Percentiles rank a stretch among this genome's conserved stretches.
Evolutionary conservation across 2,888 invertebrate genomes (phyloP).

Genomic region (Platycheirus rosarum): DNA sequence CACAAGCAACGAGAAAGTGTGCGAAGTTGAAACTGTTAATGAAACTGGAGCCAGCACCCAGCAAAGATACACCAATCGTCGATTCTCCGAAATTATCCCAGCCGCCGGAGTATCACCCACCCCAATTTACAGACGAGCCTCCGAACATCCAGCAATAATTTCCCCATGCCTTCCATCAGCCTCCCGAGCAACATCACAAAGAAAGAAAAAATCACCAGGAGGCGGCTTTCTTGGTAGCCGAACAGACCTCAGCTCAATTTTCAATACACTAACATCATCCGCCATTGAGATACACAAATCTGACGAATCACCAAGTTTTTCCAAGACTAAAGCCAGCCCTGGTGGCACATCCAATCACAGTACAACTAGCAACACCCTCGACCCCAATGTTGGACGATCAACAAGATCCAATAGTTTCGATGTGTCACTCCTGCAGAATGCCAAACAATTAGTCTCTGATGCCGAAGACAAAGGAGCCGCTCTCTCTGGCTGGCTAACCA

Average conservation of each 20-base stretch:
- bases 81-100: constrained; percentile 89
- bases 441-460: constrained; percentile 81
- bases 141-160: constrained; percentile 87
- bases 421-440: constrained; percentile 87
- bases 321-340: constrained; percentile 72
- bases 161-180: constrained; percentile 79
- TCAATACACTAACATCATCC: constrained; percentile 88
- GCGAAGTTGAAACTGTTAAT: constrained; percentile 91
- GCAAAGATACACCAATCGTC: constrained; percentile 86
- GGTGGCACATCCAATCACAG: constrained; percentile 62
- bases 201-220: constrained; percentile 78
- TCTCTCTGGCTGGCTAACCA: constrained; percentile 89
- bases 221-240: constrained; percentile 90
- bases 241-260: constrained; percentile 90
- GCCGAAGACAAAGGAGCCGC: constrained; percentile 83
- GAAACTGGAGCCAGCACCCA: constrained; percentile 84
- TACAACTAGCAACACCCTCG: constrained; percentile 77
- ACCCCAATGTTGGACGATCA: constrained; percentile 83
- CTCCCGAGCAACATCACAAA: constrained; percentile 78
- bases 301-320: constrained; percentile 82
- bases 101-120: constrained; percentile 81
- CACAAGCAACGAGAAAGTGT: constrained; percentile 90
- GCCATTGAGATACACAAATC: constrained; percentile 90
- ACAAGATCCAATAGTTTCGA: constrained; percentile 93
- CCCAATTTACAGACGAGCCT: constrained; percentile 87